Evolutionary conservation across 2,888 invertebrate genomes (phyloP), one percentile per base, ranked within the genome.

Genomic region (Hedya salicella): DNA sequence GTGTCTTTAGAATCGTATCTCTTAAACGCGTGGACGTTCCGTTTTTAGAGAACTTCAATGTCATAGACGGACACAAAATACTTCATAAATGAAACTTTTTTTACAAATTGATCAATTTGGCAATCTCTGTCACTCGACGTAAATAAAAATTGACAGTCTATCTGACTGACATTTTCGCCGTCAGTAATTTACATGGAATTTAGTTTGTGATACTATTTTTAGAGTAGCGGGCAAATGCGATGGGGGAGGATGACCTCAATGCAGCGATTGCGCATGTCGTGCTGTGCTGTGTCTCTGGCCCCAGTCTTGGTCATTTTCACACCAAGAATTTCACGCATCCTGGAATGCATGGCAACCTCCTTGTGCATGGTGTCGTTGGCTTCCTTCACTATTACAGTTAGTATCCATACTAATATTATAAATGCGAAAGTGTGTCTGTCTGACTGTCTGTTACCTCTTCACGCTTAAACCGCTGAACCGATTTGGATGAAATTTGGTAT

Each of bases 221-320:
- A 1, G 6, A 11, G 6, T 17, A 17, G 17, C 13, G n/a, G n/a
- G n/a, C 44, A 3, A 17, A 19, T 17, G 17, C 16, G 8, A 57
- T 57, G 57, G 57, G 44, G 8, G 30, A 57, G n/a, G 57, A 57
- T 9, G 57, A 57, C 9, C 44, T 57, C n/a, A 44, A 57, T n/a
- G 57, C 57, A 9, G 57, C 57, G 3, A n/a, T 57, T 1, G 17
- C 57, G 1, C 57, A 57, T 19, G 32, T 57, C 0, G 32, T n/a
- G n/a, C 32, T 57, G n/a, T 17, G 30, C 17, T 44, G 44, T n/a
- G 57, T 57, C n/a, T 8, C 57, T 0, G 57, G 57, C 0, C 57
- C 57, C 3, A 19, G n/a, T 3, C 30, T 57, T 8, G 57, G 57
- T 0, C 30, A 14, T 1, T 30, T 57, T 3, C 57, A 57, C 5